These are phyloP conservation scores for Clarias platycephalus DNA, from an alignment of 2,797 vertebrate genomes.

Conservation along the genomic window DNA sequence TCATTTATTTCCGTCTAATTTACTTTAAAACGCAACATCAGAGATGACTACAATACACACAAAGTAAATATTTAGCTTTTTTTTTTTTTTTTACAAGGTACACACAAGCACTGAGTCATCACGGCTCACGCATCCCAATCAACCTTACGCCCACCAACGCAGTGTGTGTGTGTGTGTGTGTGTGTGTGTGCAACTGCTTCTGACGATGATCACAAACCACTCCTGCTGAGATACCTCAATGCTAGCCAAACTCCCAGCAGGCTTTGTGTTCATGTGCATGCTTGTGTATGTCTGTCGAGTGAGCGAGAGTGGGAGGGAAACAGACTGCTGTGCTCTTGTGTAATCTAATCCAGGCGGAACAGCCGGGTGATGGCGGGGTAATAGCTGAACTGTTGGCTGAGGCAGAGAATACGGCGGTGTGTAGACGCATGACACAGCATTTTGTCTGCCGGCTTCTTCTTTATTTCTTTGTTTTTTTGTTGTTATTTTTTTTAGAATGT, in stretches of 20 bases:
- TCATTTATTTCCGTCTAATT: neutral
- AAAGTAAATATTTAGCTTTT: neutral
- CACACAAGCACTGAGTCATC: neutral
- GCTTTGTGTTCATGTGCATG: slow-evolving; percentile 21
- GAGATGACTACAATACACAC: neutral
- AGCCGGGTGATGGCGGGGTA: neutral
- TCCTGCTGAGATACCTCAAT: slow-evolving; percentile 29
- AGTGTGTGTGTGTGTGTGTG: slow-evolving; percentile 19
- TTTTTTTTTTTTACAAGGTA: neutral
- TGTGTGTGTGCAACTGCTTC: slow-evolving; percentile 29
- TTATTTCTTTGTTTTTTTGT: neutral
- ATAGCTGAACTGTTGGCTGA: neutral
- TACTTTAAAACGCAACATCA: neutral
- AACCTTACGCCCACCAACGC: neutral
- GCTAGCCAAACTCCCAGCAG: slow-evolving; percentile 27
- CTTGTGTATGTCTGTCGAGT: neutral
- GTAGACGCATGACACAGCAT: neutral
- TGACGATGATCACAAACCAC: slow-evolving; percentile 23
- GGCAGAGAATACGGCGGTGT: neutral
- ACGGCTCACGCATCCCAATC: neutral
- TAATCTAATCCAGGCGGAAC: slow-evolving; percentile 43
- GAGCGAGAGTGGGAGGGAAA: slow-evolving; percentile 2
- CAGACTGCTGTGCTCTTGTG: slow-evolving; percentile 12
- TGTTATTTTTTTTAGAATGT: neutral
- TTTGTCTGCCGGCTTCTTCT: neutral